phyloP scores from a whole-genome alignment of 2,113 vertebrate genomes.

The Ammodramus savannarum region DNA sequence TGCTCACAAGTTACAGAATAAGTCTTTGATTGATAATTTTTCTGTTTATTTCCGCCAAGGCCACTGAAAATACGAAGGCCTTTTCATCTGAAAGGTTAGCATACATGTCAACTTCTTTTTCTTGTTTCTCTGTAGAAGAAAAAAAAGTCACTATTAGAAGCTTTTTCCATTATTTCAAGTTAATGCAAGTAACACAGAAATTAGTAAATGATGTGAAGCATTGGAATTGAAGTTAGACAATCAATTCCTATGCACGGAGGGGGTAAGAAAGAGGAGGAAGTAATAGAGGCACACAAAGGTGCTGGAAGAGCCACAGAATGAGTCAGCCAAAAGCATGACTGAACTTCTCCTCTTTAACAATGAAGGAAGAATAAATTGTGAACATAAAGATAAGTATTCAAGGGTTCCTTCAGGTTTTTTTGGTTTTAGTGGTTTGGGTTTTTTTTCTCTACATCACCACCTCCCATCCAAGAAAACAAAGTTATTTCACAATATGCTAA shows the following conservation, averaged over 20 bases:
- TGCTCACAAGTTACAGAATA: conserved; percentile 78
- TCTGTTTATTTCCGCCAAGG: conserved; percentile 98
- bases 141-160: conserved; percentile 60
- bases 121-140: conserved; percentile 90
- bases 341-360: background rate
- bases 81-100: conserved; percentile 97
- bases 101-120: conserved; percentile 97
- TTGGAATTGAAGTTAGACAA: background rate
- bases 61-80: conserved; percentile 97
- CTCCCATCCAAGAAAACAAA: background rate
- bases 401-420: background rate
- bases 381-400: background rate
- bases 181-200: background rate
- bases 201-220: background rate
- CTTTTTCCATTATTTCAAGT: background rate
- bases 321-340: conserved; percentile 25
- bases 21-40: conserved; percentile 98
- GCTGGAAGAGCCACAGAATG: background rate
- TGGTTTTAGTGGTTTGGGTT: background rate
- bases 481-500: background rate
- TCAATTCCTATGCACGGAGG: background rate
- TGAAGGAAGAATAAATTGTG: background rate
- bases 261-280: background rate
- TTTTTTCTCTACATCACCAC: background rate
- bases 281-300: background rate